Evolutionary conservation across 2,797 vertebrate species (phyloP), one percentile per base, ranked within the genome.

Genomic region (Acestrorhynchus altus): DNA sequence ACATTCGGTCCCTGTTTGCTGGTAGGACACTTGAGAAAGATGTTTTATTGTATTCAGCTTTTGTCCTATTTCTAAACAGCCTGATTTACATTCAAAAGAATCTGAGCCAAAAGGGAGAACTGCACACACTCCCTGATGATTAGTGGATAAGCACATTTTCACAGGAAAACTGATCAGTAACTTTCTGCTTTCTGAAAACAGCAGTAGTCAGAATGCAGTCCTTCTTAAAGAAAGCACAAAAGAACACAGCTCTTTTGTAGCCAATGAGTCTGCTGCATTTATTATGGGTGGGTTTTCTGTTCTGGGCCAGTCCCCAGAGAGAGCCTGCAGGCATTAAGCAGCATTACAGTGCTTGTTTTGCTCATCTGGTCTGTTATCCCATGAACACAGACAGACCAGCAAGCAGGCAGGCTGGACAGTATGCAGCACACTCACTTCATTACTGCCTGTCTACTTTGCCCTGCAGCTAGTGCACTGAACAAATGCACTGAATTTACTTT

Each of bases 351-450:
- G n/a, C n/a, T 46, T 81, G 65, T 77, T 74, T 44, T 12, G 11
- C 69, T 78, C 68, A 74, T 69, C 83, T 60, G 65, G 81, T 80
- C 47, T 56, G 78, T 87, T 81, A 85, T 75, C 82, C 78, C 31
- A 73, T 65, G 72, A 68, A 76, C 72, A 78, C 46, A 73, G 65
- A 68, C 69, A 72, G 28, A 42, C 65, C 11, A 13, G 22, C 60
- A 81, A 72, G 68, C 75, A 76, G 65, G 80, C 85, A 82, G 60
- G 35, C 83, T 24, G 52, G 35, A 22, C 39, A 24, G 64, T 15
- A 39, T 39, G 47, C 60, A 56, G 40, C 65, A 59, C 47, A 24
- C 28, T 78, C 52, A 22, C 24, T 72, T 66, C 52, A 28, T 77
- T 76, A 81, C 74, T 64, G 61, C 51, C 64, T 78, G 61, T 51